A percentile compares a stretch with the other conserved stretches of the same genome.
These are phyloP conservation scores for Enteromius argenteus DNA, from an alignment of 2,797 vertebrate genomes.

Conservation along the genomic window DNA sequence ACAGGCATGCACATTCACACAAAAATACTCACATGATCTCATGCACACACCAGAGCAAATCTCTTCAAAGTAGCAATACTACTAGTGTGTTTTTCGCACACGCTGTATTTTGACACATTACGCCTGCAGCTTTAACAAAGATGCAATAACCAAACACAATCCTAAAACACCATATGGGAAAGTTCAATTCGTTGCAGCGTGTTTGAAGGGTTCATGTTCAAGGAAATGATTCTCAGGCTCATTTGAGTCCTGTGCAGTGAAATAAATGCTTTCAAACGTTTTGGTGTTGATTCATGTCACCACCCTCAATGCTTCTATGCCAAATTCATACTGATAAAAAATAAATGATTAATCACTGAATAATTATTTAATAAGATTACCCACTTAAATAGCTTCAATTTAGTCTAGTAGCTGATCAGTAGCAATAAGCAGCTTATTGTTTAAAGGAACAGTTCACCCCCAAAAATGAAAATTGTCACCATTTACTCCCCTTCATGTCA, in stretches of 20 bases:
- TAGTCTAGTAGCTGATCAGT: background rate
- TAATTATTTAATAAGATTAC: background rate
- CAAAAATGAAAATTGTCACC: background rate
- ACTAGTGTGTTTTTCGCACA: background rate
- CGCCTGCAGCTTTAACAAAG: background rate
- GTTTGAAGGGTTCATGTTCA: background rate
- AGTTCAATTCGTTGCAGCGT: background rate
- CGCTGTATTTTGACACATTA: background rate
- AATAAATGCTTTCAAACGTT: background rate
- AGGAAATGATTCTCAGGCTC: background rate
- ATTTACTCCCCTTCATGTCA: background rate
- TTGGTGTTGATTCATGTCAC: background rate
- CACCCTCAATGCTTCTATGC: background rate
- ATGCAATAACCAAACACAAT: background rate
- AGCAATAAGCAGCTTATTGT: constrained; percentile 3
- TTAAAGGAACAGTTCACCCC: background rate
- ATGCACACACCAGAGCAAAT: background rate
- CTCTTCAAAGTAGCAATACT: background rate
- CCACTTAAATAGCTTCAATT: background rate
- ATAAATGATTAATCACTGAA: background rate
- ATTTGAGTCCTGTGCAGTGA: background rate
- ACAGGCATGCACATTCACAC: constrained; percentile 6
- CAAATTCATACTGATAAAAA: background rate
- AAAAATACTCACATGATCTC: constrained; percentile 18
- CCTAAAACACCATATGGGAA: background rate